Conservation (phyloP, 2,113 vertebrate species). For the Phasianus colchicus region DNA sequence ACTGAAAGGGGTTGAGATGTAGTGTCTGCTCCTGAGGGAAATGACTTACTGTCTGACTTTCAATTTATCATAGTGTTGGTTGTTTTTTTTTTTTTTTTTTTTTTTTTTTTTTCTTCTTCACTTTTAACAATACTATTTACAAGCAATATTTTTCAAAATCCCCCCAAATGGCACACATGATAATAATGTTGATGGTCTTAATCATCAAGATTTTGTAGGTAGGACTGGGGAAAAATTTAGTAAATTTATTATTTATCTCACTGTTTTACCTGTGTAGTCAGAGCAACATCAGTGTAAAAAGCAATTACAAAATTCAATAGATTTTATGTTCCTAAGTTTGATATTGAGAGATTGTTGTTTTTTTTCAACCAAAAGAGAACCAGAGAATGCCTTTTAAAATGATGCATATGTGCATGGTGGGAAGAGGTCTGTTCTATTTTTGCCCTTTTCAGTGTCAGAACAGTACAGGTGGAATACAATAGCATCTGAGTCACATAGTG, state of each 20-base stretch:
- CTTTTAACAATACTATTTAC: slow-evolving; percentile 1
- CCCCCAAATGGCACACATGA: not conserved
- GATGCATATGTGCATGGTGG: not conserved
- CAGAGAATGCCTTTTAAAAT: not conserved
- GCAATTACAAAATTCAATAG: not conserved
- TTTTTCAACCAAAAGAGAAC: not conserved
- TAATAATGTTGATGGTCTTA: slow-evolving; percentile 13
- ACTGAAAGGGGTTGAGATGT: not conserved
- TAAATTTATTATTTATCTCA: slow-evolving; percentile 5
- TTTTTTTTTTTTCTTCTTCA: not conserved
- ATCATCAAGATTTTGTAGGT: slow-evolving; percentile 25
- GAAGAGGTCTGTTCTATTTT: fast-evolving
- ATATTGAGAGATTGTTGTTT: not conserved
- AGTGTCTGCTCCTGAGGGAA: slow-evolving; percentile 1
- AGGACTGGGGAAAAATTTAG: not conserved
- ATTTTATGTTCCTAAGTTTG: not conserved
- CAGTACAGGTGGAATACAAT: not conserved
- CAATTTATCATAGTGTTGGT: not conserved
- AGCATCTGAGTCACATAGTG: not conserved
- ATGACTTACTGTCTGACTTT: not conserved
- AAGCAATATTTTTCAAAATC: slow-evolving; percentile 19
- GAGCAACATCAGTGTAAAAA: not conserved
- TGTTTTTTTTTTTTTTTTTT: not conserved
- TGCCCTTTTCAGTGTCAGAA: not conserved
- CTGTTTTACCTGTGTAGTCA: not conserved